Evolutionary conservation across 2,797 vertebrate genomes (phyloP), one percentile per base, ranked within the genome.

Genomic region (Ctenochaetus hawaiiensis): DNA sequence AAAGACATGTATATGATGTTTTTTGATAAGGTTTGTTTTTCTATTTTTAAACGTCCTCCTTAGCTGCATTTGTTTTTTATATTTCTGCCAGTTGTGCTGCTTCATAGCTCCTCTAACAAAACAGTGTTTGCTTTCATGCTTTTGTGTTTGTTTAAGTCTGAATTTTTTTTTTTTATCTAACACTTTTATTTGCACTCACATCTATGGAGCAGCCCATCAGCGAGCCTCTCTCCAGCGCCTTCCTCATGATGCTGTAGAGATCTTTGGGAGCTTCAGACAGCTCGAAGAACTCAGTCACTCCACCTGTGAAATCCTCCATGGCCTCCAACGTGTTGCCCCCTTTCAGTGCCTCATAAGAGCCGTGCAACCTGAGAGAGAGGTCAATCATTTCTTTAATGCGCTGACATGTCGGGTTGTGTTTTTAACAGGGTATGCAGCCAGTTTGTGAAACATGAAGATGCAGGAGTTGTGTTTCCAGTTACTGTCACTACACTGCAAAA

Each of bases 281-380:
- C 79, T 99, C 98, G 0, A 97, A 99, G 91, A 96, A 98, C 90
- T 99, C 98, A 0, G 98, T 99, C 49, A 99, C 96, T 62, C 98
- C 98, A 77, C 98, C 98, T 0, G 98, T 99, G 92, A 99, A 99
- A 86, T 99, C 98, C 86, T 99, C 98, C 98, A 99, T 99, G 83
- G 98, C 98, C 77, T 99, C 98, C 0, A 99, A 93, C 3, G 98
- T 98, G 80, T 98, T 99, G 2, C 98, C 98, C 54, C 98, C 98
- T 91, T 96, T 99, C 83, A 99, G 94, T 56, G 98, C 97, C 89
- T 99, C 98, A 0, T 99, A 99, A 26, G 98, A 99, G 0, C 98
- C 97, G 6, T 99, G 96, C 75, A 99, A 91, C 92, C 98, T 99
- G 82, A 75, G 67, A 78, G 45, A 79, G 49, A 68, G n/a, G 67